These are phyloP conservation scores for Bombus consobrinus DNA, from an alignment of 1,140 invertebrate species.

Conservation along the genomic window DNA sequence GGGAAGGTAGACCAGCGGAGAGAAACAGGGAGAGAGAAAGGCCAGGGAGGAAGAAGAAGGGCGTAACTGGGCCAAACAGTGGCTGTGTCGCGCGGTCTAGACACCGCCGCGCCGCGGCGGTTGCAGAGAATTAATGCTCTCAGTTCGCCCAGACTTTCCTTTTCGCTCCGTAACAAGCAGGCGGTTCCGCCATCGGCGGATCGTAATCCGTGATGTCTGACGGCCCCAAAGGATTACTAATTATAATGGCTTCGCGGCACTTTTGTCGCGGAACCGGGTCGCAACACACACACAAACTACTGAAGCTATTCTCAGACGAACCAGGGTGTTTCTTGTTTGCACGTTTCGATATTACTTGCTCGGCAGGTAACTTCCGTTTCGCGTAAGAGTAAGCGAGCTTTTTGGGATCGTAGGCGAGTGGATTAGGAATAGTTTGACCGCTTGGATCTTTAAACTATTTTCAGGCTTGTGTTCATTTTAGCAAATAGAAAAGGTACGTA, in stretches of 20 bases:
- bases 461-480: too few relatives aligned
- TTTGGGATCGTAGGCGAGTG: not conserved
- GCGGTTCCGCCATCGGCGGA: constrained; percentile 27
- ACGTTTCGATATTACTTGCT: not conserved
- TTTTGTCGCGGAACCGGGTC: constrained; percentile 4
- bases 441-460: not conserved
- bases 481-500: not conserved
- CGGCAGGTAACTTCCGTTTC: not conserved
- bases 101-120: constrained; percentile 48
- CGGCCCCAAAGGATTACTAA: constrained; percentile 39
- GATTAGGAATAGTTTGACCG: not conserved
- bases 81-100: constrained; percentile 66
- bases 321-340: not conserved
- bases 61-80: constrained; percentile 69
- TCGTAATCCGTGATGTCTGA: constrained; percentile 43
- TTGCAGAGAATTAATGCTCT: constrained; percentile 60
- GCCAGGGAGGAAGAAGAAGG: constrained; percentile 59
- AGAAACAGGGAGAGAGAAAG: constrained; percentile 15
- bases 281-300: not conserved
- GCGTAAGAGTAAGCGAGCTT: too few relatives aligned
- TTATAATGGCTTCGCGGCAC: constrained; percentile 20
- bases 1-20: not conserved
- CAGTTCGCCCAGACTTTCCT: constrained; percentile 60
- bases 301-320: not conserved
- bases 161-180: constrained; percentile 56